phyloP scores from a whole-genome alignment of 2,113 vertebrate genomes.

The Cygnus atratus region DNA sequence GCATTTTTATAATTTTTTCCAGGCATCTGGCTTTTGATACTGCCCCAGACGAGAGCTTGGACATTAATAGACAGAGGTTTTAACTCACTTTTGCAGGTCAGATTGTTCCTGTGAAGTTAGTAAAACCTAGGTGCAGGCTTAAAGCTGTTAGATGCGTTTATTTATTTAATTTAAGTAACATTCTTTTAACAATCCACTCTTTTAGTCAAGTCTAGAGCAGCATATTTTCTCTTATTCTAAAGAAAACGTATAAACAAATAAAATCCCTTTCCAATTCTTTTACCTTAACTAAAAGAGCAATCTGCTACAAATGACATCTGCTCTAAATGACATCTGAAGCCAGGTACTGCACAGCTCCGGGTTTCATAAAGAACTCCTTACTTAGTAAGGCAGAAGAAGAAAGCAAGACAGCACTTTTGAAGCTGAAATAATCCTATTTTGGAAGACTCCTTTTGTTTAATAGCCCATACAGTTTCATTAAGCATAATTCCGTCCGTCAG shows the following conservation, averaged over 20 bases:
- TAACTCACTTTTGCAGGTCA: neutral
- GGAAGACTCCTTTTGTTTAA: constrained; percentile 25
- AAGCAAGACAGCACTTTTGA: neutral
- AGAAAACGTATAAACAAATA: neutral
- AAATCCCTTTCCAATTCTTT: neutral
- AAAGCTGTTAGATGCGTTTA: neutral
- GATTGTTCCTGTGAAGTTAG: neutral
- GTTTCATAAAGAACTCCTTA: neutral
- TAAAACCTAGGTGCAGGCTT: neutral
- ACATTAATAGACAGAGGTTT: neutral
- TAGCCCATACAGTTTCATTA: neutral
- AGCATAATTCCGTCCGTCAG: neutral
- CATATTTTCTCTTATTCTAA: neutral
- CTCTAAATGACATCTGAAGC: neutral
- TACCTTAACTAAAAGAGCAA: neutral
- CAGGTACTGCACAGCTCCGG: neutral
- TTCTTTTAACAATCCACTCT: neutral
- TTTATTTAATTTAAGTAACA: neutral
- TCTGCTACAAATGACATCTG: neutral
- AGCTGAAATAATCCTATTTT: constrained; percentile 20
- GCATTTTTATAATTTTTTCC: neutral
- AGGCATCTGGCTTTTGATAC: neutral
- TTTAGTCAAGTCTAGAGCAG: neutral
- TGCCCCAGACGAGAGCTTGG: neutral
- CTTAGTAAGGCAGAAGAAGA: neutral